A percentile compares a stretch with the other conserved stretches of the same genome.
Evolutionary conservation across 2,888 invertebrate genomes (phyloP).

Genomic region (Mellilla xanthometata): DNA sequence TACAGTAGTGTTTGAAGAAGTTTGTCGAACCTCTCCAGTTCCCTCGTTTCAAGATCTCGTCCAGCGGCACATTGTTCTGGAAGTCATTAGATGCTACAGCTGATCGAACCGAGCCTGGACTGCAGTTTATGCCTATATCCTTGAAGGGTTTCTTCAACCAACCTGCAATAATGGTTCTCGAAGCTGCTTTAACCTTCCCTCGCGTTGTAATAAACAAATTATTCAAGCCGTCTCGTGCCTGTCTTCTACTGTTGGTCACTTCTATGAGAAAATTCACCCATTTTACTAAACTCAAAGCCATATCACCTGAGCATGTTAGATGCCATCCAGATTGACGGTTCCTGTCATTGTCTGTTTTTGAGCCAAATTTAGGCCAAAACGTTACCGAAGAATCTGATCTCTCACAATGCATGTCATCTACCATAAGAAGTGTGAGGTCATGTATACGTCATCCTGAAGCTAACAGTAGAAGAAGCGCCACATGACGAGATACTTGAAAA

Average conservation of each 20-base stretch:
- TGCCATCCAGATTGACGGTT: slow-evolving; percentile 8
- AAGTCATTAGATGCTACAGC: background rate
- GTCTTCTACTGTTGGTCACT: background rate
- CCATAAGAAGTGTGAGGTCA: slow-evolving; percentile 5
- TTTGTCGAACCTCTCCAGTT: slow-evolving; percentile 12
- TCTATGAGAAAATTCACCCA: background rate
- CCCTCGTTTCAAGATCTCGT: slow-evolving; percentile 7
- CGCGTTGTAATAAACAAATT: slow-evolving; percentile 2
- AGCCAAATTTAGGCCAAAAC: slow-evolving; percentile 7
- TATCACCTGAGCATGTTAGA: background rate
- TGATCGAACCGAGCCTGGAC: background rate
- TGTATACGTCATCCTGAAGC: slow-evolving; percentile 2
- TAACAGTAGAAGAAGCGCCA: slow-evolving; percentile 1
- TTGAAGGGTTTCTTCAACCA: background rate
- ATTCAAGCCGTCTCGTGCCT: background rate
- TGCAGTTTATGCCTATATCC: background rate
- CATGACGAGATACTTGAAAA: slow-evolving; percentile 2
- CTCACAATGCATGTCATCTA: background rate
- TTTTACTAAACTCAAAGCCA: background rate
- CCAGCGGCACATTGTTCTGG: slow-evolving; percentile 5
- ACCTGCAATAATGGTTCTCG: background rate
- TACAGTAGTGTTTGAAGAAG: slow-evolving; percentile 13
- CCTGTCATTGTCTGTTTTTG: slow-evolving; percentile 4
- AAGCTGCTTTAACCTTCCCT: background rate
- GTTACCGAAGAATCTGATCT: background rate